phyloP scores from a whole-genome alignment of 2,797 vertebrate species.

The Pterois miles region DNA sequence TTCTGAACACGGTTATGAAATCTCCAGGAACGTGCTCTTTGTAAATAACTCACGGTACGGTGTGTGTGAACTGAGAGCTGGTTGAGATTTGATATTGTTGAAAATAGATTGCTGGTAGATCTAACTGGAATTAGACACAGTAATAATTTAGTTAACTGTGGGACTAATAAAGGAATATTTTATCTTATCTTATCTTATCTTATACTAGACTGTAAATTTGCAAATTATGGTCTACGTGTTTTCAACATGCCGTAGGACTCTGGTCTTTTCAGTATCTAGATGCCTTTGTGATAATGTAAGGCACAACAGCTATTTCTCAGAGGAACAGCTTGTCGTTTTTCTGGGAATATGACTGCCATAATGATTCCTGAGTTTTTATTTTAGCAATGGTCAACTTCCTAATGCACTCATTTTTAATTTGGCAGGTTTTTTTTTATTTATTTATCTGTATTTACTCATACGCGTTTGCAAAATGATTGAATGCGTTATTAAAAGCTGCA shows the following conservation, averaged over 20 bases:
- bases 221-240: neutral
- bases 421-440: neutral
- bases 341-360: neutral
- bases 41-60: neutral
- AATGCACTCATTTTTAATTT: neutral
- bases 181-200: no score
- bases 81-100: neutral
- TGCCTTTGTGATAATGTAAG: neutral
- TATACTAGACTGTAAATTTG: neutral
- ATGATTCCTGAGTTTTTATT: neutral
- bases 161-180: no score
- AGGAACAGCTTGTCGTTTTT: neutral
- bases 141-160: no score
- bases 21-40: neutral
- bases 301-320: neutral
- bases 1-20: constrained; percentile 24
- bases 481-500: neutral
- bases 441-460: neutral
- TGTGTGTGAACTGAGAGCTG: neutral
- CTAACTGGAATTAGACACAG: no score
- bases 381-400: neutral
- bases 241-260: neutral
- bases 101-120: no score
- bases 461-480: neutral
- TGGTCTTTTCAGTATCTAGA: neutral